Conservation (phyloP, 2,888 invertebrate species). For the Chrysolina haemoptera region DNA sequence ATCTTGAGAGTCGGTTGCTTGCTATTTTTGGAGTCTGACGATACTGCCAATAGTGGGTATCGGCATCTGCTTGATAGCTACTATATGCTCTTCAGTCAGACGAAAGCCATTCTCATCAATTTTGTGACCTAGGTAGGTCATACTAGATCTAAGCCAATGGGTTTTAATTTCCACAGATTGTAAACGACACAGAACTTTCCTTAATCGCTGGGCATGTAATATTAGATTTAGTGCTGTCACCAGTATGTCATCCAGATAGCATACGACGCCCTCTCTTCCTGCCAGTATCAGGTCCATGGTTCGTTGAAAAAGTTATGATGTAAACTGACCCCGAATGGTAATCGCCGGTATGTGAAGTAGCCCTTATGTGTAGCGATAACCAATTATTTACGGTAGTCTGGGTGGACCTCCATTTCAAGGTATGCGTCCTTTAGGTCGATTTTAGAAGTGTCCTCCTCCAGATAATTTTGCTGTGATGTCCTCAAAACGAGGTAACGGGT, state of each 20-base stretch:
- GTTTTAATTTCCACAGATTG: too few relatives aligned
- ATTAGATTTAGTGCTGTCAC: constrained; percentile 21
- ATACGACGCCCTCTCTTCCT: constrained; percentile 26
- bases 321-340: constrained; percentile 44
- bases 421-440: constrained; percentile 28
- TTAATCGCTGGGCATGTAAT: too few relatives aligned
- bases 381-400: constrained; percentile 28
- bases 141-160: too few relatives aligned
- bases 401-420: constrained; percentile 27
- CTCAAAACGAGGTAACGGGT: constrained; percentile 46
- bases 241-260: constrained; percentile 23
- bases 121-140: too few relatives aligned
- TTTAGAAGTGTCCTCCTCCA: constrained; percentile 23
- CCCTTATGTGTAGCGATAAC: constrained; percentile 30
- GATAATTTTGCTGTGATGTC: constrained; percentile 37
- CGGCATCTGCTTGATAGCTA: too few relatives aligned
- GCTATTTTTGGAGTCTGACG: too few relatives aligned
- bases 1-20: too few relatives aligned
- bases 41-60: too few relatives aligned
- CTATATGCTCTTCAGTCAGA: too few relatives aligned
- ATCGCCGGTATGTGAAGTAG: constrained; percentile 38
- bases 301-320: constrained; percentile 43
- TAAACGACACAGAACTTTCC: too few relatives aligned
- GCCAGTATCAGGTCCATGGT: constrained; percentile 41
- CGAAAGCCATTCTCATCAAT: too few relatives aligned